Evolutionary conservation across 2,113 vertebrate species (phyloP).

Genomic region (Todiramphus chloris): DNA sequence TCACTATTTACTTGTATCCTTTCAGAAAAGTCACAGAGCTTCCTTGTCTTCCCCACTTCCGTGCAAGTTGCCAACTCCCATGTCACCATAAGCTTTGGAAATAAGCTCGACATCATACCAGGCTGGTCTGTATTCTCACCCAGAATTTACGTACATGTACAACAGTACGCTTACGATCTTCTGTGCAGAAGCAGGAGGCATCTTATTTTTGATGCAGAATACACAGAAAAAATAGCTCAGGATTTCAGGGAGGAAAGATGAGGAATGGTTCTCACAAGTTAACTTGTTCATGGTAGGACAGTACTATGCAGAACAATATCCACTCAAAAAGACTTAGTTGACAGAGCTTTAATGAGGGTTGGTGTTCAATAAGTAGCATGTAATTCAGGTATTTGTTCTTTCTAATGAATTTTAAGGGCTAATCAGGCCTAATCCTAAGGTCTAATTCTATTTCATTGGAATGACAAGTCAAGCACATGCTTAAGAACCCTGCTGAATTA

Average conservation of each 20-base stretch:
- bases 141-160: not conserved
- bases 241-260: not conserved
- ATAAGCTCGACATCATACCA: not conserved
- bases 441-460: not conserved
- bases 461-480: not conserved
- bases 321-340: not conserved
- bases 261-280: not conserved
- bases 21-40: not conserved
- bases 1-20: not conserved
- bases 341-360: not conserved
- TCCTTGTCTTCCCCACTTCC: not conserved
- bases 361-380: not conserved
- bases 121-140: not conserved
- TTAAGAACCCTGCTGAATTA: not conserved
- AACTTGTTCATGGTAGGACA: not conserved
- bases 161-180: not conserved
- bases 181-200: not conserved
- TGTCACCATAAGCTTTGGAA: not conserved
- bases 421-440: not conserved
- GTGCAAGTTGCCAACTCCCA: not conserved
- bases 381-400: not conserved
- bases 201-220: not conserved
- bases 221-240: not conserved
- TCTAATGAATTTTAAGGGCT: not conserved
- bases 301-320: not conserved